phyloP scores from a whole-genome alignment of 2,888 invertebrate species.

The Platycheirus rosarum region DNA sequence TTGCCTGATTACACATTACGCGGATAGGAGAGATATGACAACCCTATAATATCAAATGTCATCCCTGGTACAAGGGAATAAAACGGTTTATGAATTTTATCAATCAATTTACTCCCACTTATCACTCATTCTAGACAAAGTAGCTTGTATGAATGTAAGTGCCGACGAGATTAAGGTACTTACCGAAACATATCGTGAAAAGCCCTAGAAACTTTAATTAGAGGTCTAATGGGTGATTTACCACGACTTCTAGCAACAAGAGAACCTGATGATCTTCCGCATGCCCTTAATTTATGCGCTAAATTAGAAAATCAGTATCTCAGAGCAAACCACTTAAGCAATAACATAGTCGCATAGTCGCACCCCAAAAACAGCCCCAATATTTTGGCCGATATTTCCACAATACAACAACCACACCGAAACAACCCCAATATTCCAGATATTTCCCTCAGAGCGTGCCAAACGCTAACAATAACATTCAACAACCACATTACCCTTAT shows the following conservation, averaged over 20 bases:
- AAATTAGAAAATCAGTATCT: neutral
- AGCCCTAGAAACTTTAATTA: neutral
- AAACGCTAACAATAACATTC: too few species aligned
- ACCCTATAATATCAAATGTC: too few species aligned
- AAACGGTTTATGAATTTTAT: too few species aligned
- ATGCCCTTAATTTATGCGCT: neutral
- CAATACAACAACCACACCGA: too few species aligned
- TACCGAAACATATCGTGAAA: conserved; percentile 4
- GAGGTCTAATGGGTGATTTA: neutral
- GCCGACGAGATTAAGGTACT: conserved; percentile 4
- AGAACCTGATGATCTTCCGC: neutral
- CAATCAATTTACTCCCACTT: neutral
- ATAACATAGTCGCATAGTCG: neutral
- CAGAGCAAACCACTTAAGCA: neutral
- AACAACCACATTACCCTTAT: neutral
- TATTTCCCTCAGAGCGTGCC: too few species aligned
- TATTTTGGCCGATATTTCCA: too few species aligned
- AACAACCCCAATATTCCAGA: too few species aligned
- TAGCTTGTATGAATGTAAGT: neutral
- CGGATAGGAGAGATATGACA: neutral
- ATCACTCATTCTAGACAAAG: too few species aligned
- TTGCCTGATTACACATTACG: neutral
- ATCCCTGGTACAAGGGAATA: too few species aligned
- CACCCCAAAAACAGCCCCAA: too few species aligned
- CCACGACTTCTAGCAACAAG: neutral